Evolutionary conservation across 2,888 invertebrate genomes (phyloP).

Genomic region (Ellobium chinense): DNA sequence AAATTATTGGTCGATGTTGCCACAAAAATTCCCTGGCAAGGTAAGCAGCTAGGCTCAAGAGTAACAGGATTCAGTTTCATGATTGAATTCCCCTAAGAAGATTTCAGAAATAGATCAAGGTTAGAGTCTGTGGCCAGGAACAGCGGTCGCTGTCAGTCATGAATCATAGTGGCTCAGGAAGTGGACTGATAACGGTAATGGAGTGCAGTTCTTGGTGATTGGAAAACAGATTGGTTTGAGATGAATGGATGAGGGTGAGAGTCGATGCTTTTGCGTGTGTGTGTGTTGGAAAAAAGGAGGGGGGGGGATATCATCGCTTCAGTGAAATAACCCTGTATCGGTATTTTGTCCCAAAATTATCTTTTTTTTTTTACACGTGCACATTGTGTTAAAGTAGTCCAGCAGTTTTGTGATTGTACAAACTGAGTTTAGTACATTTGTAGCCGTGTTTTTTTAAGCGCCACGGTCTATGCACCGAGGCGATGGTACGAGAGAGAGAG

Average conservation of each 20-base stretch:
- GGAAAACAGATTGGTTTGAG: not conserved
- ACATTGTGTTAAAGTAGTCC: too few relatives aligned
- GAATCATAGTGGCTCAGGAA: not conserved
- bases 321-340: too few relatives aligned
- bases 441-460: too few relatives aligned
- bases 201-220: not conserved
- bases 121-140: not conserved
- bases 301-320: too few relatives aligned
- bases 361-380: too few relatives aligned
- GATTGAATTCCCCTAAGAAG: slow-evolving; percentile 24
- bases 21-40: slow-evolving; percentile 46
- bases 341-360: too few relatives aligned
- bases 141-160: not conserved
- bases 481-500: not conserved
- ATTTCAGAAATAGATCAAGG: slow-evolving; percentile 10
- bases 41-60: slow-evolving; percentile 7
- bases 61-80: slow-evolving; percentile 16
- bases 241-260: not conserved
- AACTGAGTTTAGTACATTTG: too few relatives aligned
- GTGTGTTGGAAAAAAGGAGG: too few relatives aligned
- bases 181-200: slow-evolving; percentile 12
- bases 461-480: too few relatives aligned
- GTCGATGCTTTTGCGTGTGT: too few relatives aligned
- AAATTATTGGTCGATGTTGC: slow-evolving; percentile 44
- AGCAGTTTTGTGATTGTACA: too few relatives aligned